phyloP scores from a whole-genome alignment of 2,888 invertebrate species.

The Papilio protenor region DNA sequence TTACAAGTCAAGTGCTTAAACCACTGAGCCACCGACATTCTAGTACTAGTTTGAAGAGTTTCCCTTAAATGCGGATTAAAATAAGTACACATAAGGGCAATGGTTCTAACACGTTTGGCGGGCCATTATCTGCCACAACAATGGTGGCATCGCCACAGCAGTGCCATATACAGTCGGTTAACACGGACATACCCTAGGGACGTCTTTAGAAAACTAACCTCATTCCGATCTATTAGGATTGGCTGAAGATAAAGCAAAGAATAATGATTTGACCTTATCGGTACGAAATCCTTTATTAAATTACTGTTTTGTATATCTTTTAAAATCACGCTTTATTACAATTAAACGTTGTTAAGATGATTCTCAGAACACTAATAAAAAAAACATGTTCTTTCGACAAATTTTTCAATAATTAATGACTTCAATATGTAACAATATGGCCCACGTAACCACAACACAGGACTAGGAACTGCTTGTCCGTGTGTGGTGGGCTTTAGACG shows the following conservation, averaged over 20 bases:
- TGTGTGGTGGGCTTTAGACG: conserved; percentile 14
- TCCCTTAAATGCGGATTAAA: not conserved
- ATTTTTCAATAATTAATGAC: conserved; percentile 10
- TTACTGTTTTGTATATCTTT: not conserved
- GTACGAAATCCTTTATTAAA: not conserved
- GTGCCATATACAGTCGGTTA: conserved; percentile 34
- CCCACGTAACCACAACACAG: not conserved
- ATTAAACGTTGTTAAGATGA: not conserved
- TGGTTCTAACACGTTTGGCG: conserved; percentile 30
- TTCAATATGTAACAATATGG: not conserved
- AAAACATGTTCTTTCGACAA: conserved; percentile 7
- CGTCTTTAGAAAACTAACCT: conserved; percentile 49
- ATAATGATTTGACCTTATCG: not conserved
- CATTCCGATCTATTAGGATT: conserved; percentile 46
- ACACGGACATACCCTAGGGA: conserved; percentile 14
- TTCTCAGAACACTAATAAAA: conserved; percentile 6
- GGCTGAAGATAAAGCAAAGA: not conserved
- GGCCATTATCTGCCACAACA: conserved; percentile 41
- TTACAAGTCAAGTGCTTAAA: no score
- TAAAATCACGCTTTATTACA: no score
- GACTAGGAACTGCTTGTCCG: not conserved
- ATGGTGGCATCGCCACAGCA: conserved; percentile 35
- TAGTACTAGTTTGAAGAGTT: no score
- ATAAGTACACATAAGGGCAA: conserved; percentile 35
- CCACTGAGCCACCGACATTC: no score